Percentiles rank a stretch among this genome's conserved stretches.
Evolutionary conservation across 2,797 vertebrate genomes (phyloP).

Genomic region (Macropodus opercularis): DNA sequence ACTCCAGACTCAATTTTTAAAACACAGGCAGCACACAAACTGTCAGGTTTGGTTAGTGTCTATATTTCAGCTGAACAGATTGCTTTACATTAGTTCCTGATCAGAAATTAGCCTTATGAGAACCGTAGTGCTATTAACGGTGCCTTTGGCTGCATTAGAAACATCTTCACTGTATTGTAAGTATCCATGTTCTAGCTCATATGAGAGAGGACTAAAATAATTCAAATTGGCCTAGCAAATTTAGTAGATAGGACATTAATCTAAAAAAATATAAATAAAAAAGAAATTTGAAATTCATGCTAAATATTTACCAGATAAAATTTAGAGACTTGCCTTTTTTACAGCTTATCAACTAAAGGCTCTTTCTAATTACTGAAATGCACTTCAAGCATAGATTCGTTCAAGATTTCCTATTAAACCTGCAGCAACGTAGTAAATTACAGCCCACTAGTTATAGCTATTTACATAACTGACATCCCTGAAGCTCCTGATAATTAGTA

Average conservation of each 20-base stretch:
- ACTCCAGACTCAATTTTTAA: too few species aligned
- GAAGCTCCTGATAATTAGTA: too few species aligned
- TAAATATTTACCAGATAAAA: constrained; percentile 10
- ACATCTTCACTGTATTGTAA: constrained; percentile 12
- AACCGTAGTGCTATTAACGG: constrained; percentile 15
- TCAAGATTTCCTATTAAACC: background rate
- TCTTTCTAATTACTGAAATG: background rate
- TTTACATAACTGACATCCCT: too few species aligned
- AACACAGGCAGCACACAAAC: too few species aligned
- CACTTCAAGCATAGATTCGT: background rate
- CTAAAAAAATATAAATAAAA: background rate
- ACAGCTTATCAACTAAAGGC: constrained; percentile 2
- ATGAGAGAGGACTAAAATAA: background rate
- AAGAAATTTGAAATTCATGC: background rate
- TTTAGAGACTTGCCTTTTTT: background rate
- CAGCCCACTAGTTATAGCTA: too few species aligned
- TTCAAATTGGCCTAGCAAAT: background rate
- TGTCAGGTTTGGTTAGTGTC: background rate
- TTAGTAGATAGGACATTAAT: background rate
- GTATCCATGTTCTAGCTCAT: constrained; percentile 1
- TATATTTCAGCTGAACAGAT: background rate
- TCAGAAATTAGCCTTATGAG: constrained; percentile 25
- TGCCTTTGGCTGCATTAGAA: constrained; percentile 53
- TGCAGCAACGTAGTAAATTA: too few species aligned
- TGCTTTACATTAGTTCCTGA: constrained; percentile 8